Evolutionary conservation across 2,113 vertebrate genomes (phyloP).

Genomic region (Lanius collurio): DNA sequence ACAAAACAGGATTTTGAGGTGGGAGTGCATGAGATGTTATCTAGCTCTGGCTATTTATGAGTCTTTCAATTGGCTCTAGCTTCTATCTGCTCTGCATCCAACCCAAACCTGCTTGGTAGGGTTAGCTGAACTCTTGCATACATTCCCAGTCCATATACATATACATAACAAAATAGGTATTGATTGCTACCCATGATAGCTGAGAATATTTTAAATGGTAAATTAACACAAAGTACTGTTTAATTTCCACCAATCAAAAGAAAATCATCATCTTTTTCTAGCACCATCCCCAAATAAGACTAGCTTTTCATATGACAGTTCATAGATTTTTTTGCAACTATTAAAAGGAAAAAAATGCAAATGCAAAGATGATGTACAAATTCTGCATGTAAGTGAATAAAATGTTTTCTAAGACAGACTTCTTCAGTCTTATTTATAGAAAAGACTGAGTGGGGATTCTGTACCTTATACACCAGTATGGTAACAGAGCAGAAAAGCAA

Average conservation of each 20-base stretch:
- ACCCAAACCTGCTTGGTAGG: not conserved
- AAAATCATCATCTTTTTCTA: not conserved
- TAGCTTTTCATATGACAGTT: not conserved
- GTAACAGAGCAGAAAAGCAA: not conserved
- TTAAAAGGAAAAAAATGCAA: not conserved
- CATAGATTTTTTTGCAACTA: not conserved
- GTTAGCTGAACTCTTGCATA: not conserved
- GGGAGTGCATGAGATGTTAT: rapidly evolving
- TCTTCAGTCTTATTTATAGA: not conserved
- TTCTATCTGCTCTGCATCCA: not conserved
- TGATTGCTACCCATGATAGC: not conserved
- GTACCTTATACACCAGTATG: not conserved
- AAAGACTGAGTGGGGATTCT: not conserved
- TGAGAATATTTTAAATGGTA: not conserved
- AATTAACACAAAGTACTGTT: not conserved
- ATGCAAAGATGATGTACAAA: not conserved
- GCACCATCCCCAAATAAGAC: not conserved
- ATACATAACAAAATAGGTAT: not conserved
- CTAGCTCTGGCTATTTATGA: not conserved
- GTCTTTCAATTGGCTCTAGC: not conserved
- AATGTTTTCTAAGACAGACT: not conserved
- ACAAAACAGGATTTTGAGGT: not conserved
- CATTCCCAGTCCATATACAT: not conserved
- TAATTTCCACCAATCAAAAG: not conserved
- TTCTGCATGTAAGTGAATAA: not conserved